A percentile compares a stretch with the other conserved stretches of the same genome.
phyloP scores from a whole-genome alignment of 2,113 vertebrate genomes.

The Phalacrocorax pelagicus region DNA sequence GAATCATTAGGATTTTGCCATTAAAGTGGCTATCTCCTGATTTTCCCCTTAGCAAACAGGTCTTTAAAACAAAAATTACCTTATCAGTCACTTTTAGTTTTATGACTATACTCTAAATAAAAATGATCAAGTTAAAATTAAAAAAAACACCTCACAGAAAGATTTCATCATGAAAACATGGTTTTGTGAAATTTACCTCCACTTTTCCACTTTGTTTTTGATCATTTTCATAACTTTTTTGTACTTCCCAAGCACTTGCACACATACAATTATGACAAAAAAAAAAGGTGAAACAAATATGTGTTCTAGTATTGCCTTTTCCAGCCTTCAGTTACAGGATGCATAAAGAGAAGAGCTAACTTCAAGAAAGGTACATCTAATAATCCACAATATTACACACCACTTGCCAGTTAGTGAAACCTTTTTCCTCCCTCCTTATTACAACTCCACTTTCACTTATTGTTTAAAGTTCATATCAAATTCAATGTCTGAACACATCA shows the following conservation, averaged over 20 bases:
- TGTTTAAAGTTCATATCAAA: neutral
- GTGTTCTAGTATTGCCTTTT: neutral
- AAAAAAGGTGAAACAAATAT: neutral
- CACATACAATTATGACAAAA: neutral
- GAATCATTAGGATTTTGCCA: neutral
- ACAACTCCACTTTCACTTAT: neutral
- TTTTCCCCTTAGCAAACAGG: neutral
- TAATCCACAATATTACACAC: neutral
- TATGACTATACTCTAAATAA: neutral
- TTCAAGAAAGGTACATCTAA: neutral
- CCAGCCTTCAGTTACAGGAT: neutral
- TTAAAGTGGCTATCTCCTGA: neutral
- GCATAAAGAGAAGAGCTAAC: neutral
- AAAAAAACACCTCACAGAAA: neutral
- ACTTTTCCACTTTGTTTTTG: neutral
- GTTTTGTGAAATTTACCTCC: neutral
- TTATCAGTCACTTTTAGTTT: neutral
- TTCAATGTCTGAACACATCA: neutral
- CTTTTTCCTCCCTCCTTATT: neutral
- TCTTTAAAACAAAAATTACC: neutral
- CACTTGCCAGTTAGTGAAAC: neutral
- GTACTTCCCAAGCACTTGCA: neutral
- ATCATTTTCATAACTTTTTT: neutral
- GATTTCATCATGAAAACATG: neutral
- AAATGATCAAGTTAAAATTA: rapidly evolving